Base-by-base conservation (phyloP, 2,113 vertebrate genomes). In the Candoia aspera region DNA sequence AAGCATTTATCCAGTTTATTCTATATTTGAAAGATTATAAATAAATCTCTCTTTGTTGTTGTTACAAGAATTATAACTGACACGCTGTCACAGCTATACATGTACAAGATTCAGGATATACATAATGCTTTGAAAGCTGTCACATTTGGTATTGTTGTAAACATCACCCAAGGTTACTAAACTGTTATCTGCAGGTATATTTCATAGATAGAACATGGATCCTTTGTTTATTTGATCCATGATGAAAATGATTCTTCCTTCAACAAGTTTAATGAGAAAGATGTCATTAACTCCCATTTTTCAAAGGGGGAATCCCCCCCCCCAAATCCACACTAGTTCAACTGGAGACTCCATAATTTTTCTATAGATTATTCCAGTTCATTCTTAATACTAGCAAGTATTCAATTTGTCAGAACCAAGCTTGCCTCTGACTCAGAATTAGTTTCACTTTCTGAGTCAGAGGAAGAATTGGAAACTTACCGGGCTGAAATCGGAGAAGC, bases 51-150 rank as follows among this genome's bases (percentile, higher is more conserved):
- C 95, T 95, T 92, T 94, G 92, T 94, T 97, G 33, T 79, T 95
- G 96, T 97, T 97, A 97, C 96, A 96, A 97, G 97, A 97, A 98
- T 97, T 96, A 94, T 97, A 97, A 97, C 95, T 97, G 98, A 97
- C 98, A 97, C 93, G 96, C 97, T 98, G 97, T 98, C 97, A 98
- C 96, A 97, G 96, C 95, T 97, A 93, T 95, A 95, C 96, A 97
- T 94, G 97, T 96, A 94, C 95, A 96, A 95, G 95, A 93, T 94
- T 93, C 91, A 95, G 97, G 97, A 98, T 97, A 97, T 94, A 97
- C 96, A 97, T 97, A 97, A 97, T 96, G 95, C 96, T 97, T 97
- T 97, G 97, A 97, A 97, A 97, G 97, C 97, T 97, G 97, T 97
- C 97, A 97, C 96, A 94, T 97, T 97, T 95, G 49, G 96, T 97